Evolutionary conservation across 1,140 invertebrate species (phyloP).

Genomic region (Caerostris darwini): DNA sequence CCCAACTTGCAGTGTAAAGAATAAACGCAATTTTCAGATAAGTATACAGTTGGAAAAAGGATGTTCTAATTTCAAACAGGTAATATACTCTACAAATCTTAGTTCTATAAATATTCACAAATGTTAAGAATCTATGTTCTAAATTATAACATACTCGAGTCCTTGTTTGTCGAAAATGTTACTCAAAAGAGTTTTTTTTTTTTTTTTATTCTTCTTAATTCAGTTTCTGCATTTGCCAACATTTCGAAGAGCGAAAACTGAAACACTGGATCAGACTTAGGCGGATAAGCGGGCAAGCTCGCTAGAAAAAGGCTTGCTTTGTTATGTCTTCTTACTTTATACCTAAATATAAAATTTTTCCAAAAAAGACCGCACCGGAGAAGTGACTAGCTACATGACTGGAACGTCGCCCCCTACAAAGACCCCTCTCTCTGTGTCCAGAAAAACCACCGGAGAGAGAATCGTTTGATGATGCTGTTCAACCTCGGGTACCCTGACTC

Average conservation of each 20-base stretch:
- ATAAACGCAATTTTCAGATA: too few relatives aligned
- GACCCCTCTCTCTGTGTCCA: conserved; percentile 28
- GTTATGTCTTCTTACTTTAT: conserved; percentile 44
- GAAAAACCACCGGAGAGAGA: conserved; percentile 41
- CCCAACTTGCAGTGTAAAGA: too few relatives aligned
- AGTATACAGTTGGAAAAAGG: too few relatives aligned
- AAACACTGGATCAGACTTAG: conserved; percentile 50
- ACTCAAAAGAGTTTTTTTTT: too few relatives aligned
- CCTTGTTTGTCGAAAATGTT: too few relatives aligned
- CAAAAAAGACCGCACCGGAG: conserved; percentile 39
- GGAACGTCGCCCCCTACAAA: conserved; percentile 70
- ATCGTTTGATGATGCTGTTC: neutral
- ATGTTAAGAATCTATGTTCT: too few relatives aligned
- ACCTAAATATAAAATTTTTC: conserved; percentile 71
- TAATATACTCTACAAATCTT: too few relatives aligned
- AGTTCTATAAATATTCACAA: too few relatives aligned
- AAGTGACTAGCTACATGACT: conserved; percentile 71
- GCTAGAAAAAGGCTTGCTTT: conserved; percentile 70
- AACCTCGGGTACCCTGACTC: neutral
- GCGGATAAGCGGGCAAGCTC: conserved; percentile 64
- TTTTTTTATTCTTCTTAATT: neutral
- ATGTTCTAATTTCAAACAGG: too few relatives aligned
- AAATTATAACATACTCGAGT: too few relatives aligned
- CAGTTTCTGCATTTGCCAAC: conserved; percentile 70
- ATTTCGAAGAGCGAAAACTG: conserved; percentile 64